Conservation (phyloP, 2,888 invertebrate genomes). For the Leptopilina syphax region DNA sequence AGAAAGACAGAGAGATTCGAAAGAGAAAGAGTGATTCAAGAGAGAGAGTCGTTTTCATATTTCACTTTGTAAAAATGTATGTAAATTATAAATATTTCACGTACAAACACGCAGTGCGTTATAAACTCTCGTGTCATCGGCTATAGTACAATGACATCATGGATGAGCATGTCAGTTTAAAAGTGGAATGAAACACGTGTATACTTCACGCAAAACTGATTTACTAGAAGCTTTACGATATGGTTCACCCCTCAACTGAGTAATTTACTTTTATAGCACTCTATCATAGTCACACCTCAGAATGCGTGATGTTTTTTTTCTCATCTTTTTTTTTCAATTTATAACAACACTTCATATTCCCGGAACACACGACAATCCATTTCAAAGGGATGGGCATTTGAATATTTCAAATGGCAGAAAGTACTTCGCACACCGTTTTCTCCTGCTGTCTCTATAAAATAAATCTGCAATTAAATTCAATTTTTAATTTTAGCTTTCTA, state of each 20-base stretch:
- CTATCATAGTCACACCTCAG: conserved; percentile 35
- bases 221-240: conserved; percentile 38
- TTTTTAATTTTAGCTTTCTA: no score
- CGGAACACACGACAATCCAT: conserved; percentile 30
- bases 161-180: conserved; percentile 4
- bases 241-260: conserved; percentile 4
- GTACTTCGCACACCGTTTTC: background rate
- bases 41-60: conserved; percentile 28
- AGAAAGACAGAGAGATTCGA: background rate
- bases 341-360: conserved; percentile 20
- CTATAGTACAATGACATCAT: conserved; percentile 20
- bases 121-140: conserved; percentile 36
- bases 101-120: conserved; percentile 7
- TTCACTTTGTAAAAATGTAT: conserved; percentile 18
- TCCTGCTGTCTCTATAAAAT: no score
- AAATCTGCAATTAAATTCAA: no score
- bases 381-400: conserved; percentile 27
- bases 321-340: conserved; percentile 9
- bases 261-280: conserved; percentile 39
- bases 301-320: background rate
- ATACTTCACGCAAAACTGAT: conserved; percentile 36
- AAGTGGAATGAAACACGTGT: conserved; percentile 36
- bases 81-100: conserved; percentile 30
- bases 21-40: background rate
- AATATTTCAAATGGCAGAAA: background rate